Evolutionary conservation across 1,140 invertebrate species (phyloP).

Genomic region (Scaptomyza pallida): DNA sequence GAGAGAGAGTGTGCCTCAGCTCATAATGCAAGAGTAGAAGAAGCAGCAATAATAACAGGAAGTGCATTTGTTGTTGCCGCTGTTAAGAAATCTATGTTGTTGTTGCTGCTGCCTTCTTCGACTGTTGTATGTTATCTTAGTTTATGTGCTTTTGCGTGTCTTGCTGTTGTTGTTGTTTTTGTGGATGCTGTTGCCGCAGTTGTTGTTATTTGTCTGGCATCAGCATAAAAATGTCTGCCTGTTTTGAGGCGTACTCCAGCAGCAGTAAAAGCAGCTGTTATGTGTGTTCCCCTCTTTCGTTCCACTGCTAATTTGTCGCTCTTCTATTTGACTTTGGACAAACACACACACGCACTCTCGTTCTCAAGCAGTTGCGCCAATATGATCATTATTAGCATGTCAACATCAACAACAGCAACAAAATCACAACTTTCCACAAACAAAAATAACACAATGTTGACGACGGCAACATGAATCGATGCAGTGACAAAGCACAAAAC

Average conservation of each 20-base stretch:
- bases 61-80: slow-evolving; percentile 69
- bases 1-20: slow-evolving; percentile 28
- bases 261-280: slow-evolving; percentile 48
- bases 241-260: slow-evolving; percentile 41
- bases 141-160: slow-evolving; percentile 61
- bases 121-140: slow-evolving; percentile 71
- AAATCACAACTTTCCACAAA: slow-evolving; percentile 78
- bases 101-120: slow-evolving; percentile 27
- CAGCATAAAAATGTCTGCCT: slow-evolving; percentile 70
- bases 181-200: slow-evolving; percentile 43
- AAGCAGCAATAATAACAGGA: slow-evolving; percentile 73
- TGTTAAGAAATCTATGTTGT: slow-evolving; percentile 69
- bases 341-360: slow-evolving; percentile 37
- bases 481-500: slow-evolving; percentile 14
- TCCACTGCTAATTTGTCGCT: slow-evolving; percentile 66
- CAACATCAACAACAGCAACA: slow-evolving; percentile 52
- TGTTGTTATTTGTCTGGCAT: slow-evolving; percentile 73
- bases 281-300: slow-evolving; percentile 1
- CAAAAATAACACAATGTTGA: slow-evolving; percentile 22
- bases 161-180: slow-evolving; percentile 42
- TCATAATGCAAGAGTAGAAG: slow-evolving; percentile 51
- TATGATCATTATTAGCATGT: slow-evolving; percentile 79
- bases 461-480: slow-evolving; percentile 66
- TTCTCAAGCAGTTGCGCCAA: slow-evolving; percentile 70
- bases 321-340: slow-evolving; percentile 61